Percentiles rank a stretch among this genome's conserved stretches.
Conservation (phyloP, 2,797 vertebrate genomes). For the Erpetoichthys calabaricus region DNA sequence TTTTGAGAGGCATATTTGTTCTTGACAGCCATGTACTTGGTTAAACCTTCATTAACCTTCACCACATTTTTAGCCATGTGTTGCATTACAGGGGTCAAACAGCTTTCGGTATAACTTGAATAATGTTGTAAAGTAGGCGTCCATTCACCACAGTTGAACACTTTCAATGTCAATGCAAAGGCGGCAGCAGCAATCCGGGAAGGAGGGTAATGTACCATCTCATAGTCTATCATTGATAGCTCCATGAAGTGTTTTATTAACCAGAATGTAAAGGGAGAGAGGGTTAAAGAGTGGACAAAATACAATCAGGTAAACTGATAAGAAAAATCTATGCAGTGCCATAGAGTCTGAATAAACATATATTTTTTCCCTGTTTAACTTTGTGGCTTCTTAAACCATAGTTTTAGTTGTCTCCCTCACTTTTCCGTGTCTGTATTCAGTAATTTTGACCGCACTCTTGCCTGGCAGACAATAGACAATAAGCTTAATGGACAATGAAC, state of each 20-base stretch:
- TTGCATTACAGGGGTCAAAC: slow-evolving; percentile 54
- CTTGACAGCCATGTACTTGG: slow-evolving; percentile 57
- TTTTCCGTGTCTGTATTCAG: no score
- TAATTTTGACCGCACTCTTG: no score
- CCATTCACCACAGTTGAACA: slow-evolving; percentile 56
- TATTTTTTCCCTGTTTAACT: no score
- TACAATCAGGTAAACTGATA: no score
- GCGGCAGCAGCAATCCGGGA: slow-evolving; percentile 63
- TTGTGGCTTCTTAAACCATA: no score
- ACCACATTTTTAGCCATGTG: slow-evolving; percentile 74
- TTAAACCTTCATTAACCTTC: slow-evolving; percentile 45
- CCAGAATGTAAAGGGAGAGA: no score
- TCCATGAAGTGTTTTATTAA: slow-evolving; percentile 77
- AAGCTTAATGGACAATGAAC: no score
- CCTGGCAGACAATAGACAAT: no score
- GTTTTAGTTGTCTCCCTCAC: no score
- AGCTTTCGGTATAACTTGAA: slow-evolving; percentile 49
- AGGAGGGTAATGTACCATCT: slow-evolving; percentile 65
- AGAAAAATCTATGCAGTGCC: no score
- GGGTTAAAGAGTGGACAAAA: no score
- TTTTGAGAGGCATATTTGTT: slow-evolving; percentile 61
- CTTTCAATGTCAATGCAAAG: slow-evolving; percentile 57
- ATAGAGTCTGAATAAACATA: no score
- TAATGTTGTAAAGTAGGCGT: slow-evolving; percentile 54
- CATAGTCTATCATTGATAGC: slow-evolving; percentile 65